These are phyloP conservation scores for Umimayanthus chanpuru DNA, from an alignment of 92 coral and sea anemone species.

Conservation along the genomic window DNA sequence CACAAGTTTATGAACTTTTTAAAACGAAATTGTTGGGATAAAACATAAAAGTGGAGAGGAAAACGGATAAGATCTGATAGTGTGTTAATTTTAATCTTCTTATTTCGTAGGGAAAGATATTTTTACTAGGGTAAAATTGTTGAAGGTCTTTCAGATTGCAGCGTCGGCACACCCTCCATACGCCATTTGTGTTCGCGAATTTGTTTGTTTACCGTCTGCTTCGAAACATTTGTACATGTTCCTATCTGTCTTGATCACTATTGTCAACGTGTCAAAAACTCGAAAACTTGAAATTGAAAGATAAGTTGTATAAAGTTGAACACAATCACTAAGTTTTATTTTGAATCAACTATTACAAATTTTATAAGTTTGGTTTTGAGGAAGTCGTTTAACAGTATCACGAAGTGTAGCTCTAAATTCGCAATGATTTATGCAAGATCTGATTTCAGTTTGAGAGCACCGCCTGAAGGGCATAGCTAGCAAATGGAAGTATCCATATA, in stretches of 20 bases:
- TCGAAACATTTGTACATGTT: neutral
- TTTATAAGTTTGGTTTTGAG: neutral
- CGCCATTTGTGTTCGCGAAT: conserved; percentile 37
- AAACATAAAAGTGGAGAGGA: neutral
- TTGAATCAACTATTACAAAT: neutral
- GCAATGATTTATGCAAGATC: conserved; percentile 27
- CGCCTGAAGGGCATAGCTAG: neutral
- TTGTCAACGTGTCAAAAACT: neutral
- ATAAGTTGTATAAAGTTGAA: neutral
- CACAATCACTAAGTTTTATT: neutral
- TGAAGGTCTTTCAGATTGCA: neutral
- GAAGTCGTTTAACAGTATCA: conserved; percentile 25
- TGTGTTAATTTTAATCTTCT: neutral
- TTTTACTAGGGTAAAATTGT: neutral
- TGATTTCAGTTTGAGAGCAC: conserved; percentile 7
- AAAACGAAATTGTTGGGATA: neutral
- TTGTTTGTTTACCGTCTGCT: conserved; percentile 43
- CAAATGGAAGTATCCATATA: neutral
- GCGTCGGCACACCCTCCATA: conserved; percentile 42
- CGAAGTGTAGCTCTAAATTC: conserved; percentile 18
- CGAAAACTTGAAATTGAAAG: neutral
- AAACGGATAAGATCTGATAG: neutral
- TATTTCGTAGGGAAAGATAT: neutral
- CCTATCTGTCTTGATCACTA: conserved; percentile 11
- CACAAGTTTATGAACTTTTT: neutral